Evolutionary conservation across 35 echinoderm and acorn worm genomes (phyloP), one percentile per base, ranked within the genome.

Genomic region (Eucidaris tribuloides): DNA sequence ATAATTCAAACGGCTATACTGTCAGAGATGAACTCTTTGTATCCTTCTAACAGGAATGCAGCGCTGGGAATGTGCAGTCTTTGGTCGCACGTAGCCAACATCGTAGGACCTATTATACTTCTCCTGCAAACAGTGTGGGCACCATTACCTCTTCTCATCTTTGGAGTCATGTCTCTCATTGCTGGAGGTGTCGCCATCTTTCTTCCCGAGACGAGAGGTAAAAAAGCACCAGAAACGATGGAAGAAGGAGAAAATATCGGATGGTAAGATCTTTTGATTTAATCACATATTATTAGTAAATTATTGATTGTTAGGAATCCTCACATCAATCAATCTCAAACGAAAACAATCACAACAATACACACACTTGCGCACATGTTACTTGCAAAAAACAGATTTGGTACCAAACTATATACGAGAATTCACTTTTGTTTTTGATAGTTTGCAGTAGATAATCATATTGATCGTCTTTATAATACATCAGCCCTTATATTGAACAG

Each of bases 131-230:
- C 17, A 22, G 6, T 89, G 0, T 93, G 85, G 85, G 27, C 65
- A 45, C 91, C 80, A 19, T 74, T 96, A 3, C 93, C 93, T 17
- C 79, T 96, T 39, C 32, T 90, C 15, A 80, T 96, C 2, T 96
- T 96, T 71, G 93, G 93, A 9, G 70, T 18, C 28, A 61, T 85
- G 0, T 70, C 87, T 9, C 17, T 96, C n/a, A 31, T 79, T 15
- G 93, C 82, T 24, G 93, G 87, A 45, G 63, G 64, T 7, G 4
- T 83, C 7, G 80, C 78, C 31, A 71, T 91, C n/a, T 77, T 91
- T 32, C 87, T 96, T 23, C 93, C 93, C 2, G 93, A 96, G 60
- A 91, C 93, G 18, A 86, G 62, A 46, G 83, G 86, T 64, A 91
- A 87, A 46, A 83, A 83, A 42, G 70, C 91, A 27, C 93, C 93